Evolutionary conservation across 2,113 vertebrate genomes (phyloP), one percentile per base, ranked within the genome.

Genomic region (Mesocricetus auratus): DNA sequence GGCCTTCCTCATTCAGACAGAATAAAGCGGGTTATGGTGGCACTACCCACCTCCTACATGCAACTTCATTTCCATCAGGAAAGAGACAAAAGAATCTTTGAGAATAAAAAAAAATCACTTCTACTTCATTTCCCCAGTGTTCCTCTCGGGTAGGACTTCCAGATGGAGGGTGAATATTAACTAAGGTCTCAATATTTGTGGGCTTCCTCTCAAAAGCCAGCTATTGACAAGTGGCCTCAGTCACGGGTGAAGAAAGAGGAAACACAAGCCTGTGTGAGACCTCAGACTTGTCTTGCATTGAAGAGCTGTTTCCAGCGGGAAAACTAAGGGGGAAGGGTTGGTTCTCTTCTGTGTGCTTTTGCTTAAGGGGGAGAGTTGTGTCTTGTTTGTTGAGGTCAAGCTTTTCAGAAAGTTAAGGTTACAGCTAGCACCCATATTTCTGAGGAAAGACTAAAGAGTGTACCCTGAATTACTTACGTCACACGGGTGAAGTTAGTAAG

Each of bases 41-140:
- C 66, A 90, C 98, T 98, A 95, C 98, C 98, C 97, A 98, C 98
- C 98, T 98, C 98, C 98, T 94, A 98, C 98, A 93, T 96, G 85
- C 42, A 95, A 96, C 97, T 98, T 98, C 97, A 91, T 92, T 97
- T 98, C 97, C 95, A 97, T 97, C 98, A 97, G 95, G 82, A 94
- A 86, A 96, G 97, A 97, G 98, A 99, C 96, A 98, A 98, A 97
- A 98, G 97, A 98, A 62, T 53, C 73, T 96, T 86, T 1, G 17
- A 97, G 96, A 98, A 91, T 93, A 97, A 98, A 95, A 97, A 69
- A 11, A 60, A 97, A 98, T 98, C 97, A 87, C 94, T 98, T 94
- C 96, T 97, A 94, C 95, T 98, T 98, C 94, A 95, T 90, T 97
- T 98, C 92, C 86, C 92, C 66, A 85, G 94, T 73, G 29, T 97